Evolutionary conservation across 2,888 invertebrate species (phyloP), one percentile per base, ranked within the genome.

Genomic region (Thymelicus acteon): DNA sequence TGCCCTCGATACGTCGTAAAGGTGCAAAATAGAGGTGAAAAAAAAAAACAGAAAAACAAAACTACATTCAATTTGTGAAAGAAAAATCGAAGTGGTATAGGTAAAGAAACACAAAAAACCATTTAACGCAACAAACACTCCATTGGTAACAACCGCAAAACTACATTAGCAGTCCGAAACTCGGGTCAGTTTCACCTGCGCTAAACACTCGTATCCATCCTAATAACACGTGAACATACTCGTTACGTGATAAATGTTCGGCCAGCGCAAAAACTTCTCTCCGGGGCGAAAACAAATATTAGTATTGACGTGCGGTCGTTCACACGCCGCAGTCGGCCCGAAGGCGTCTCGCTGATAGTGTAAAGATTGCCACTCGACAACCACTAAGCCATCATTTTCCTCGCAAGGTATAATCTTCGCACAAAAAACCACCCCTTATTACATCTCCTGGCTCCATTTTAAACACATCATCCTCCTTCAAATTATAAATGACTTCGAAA

Each of bases 241-340:
- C 82, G 87, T 87, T 88, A 86, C 80, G 77, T 78, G 83, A 84
- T 85, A 86, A 86, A 85, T 80, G 84, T 76, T 83, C 74, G 81
- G 81, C 78, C 80, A 78, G 79, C 75, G 76, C 77, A 76, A 79
- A 82, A 83, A 83, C 82, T 31, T 82, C 80, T 73, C 84, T 87
- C 77, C 80, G 80, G 85, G 85, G 88, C 87, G 87, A 88, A 91
- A 91, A 90, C 91, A 91, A 92, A 92, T 90, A 92, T 91, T 91
- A 86, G 90, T 85, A 88, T 88, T 89, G 85, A 83, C 82, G 85
- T 77, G 82, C 81, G 85, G 82, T 79, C 82, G 80, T 79, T 81
- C 84, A 78, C 84, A 80, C 84, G 78, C 39, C 5, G 58, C 81
- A 67, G 72, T 76, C 75, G 66, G 64, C 65, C 73, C 72, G 71